Evolutionary conservation across 2,888 invertebrate species (phyloP), one percentile per base, ranked within the genome.

Genomic region (Drosophila greeni): DNA sequence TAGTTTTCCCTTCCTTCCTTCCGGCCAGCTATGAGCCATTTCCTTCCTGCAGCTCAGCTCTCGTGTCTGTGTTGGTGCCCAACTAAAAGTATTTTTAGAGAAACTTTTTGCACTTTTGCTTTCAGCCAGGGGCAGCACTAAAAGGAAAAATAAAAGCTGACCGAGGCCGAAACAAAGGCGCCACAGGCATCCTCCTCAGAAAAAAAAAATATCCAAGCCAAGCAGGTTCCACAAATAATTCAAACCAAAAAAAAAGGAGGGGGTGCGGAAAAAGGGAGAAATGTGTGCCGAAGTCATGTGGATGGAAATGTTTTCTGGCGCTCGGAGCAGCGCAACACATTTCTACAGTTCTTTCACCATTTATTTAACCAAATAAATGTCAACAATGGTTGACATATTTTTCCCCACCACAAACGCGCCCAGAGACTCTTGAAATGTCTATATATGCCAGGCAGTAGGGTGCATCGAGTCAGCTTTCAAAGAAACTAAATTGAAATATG

Each of bases 31-130:
- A 72, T 65, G 49, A 36, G 39, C 49, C 42, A 64, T 62, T 72
- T 74, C 53, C 53, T 49, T 72, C 45, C 59, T 56, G 56, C 37
- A 56, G 47, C 55, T 29, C 33, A 18, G 37, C 18, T 39, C n/a
- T 24, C 14, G 39, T 53, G 40, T 29, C 29, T 36, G 20, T 42
- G 42, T 52, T 26, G 36, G 20, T 37, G 34, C 26, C 40, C 51
- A 39, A 55, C 56, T 48, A 36, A 40, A 62, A 62, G 47, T 78
- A 78, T 76, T 75, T 78, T 66, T 68, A 78, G 64, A 68, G 31
- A 37, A 73, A 66, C 52, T 64, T 66, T 66, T 59, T 49, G 64
- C 61, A 78, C 74, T 75, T 68, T 76, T 78, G 56, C 74, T 76
- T 75, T 78, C 76, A 59, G 23, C 42, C 48, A 31, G 42, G 53